phyloP scores from a whole-genome alignment of 2,113 vertebrate species.

The Rhineura floridana region DNA sequence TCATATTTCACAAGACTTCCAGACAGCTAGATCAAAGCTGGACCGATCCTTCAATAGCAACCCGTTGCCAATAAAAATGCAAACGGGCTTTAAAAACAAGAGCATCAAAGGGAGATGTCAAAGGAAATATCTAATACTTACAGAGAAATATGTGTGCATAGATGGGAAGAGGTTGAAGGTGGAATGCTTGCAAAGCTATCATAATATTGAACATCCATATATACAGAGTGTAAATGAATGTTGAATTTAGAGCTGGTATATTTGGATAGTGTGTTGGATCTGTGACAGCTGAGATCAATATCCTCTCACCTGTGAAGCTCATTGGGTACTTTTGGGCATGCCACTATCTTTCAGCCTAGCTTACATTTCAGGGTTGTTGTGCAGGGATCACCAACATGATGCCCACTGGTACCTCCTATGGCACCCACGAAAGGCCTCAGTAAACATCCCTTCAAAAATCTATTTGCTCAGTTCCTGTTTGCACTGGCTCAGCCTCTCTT shows the following conservation, averaged over 20 bases:
- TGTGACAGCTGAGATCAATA: no score
- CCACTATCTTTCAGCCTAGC: no score
- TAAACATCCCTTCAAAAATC: no score
- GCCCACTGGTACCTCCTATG: no score
- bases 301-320: no score
- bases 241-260: not conserved
- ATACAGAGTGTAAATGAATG: not conserved
- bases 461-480: no score
- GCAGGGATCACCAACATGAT: no score
- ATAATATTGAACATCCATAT: constrained; percentile 4
- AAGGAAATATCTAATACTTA: constrained; percentile 32
- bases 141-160: constrained; percentile 20
- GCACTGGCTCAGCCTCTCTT: no score
- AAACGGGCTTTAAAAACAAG: constrained; percentile 58
- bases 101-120: not conserved
- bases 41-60: constrained; percentile 43
- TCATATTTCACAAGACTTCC: constrained; percentile 49
- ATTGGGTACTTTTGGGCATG: no score
- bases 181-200: constrained; percentile 22
- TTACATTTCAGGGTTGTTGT: no score
- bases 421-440: no score
- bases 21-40: constrained; percentile 9
- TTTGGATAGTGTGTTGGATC: not conserved
- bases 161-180: not conserved
- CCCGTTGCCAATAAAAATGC: constrained; percentile 57